Evolutionary conservation across 2,888 invertebrate genomes (phyloP), one percentile per base, ranked within the genome.

Genomic region (Eupithecia insigniata): DNA sequence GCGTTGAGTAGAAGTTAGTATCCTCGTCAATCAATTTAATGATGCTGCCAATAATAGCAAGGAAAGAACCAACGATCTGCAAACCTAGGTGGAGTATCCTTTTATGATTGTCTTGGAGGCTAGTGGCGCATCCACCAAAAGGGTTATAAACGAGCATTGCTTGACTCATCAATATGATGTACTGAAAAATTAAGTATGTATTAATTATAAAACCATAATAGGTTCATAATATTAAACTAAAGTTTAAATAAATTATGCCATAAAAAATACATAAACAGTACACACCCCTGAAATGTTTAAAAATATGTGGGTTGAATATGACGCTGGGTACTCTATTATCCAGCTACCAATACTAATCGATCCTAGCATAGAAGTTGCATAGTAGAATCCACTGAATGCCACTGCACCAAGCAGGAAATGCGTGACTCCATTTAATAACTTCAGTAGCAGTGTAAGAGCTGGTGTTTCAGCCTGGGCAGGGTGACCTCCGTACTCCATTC

Each of bases 401-500:
- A 64, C 64, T 14, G 36, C 64, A 22, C 64, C 64, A 16, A 64
- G 32, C 22, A 64, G 22, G 7, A 64, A 64, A 22, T 64, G 64
- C 1, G 64, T 64, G 10, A 64, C 22, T 64, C 34, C 32, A 36
- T 64, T 64, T 26, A 64, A 36, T 16, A 64, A 5, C 22, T 36
- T 64, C 36, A 64, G 34, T 14, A 36, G 36, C n/a, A 34, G 6
- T 14, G 36, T 67, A 1, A 84, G 71, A 18, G 4, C 12, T 8
- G 78, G 65, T 10, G 78, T 18, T 66, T 76, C 72, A 30, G 68
- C 71, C 58, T 75, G 76, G 43, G 12, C 61, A 30, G 64, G 76
- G n/a, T 79, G 67, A 46, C 69, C 68, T 26, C 73, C 75, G 60
- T 78, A 78, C 66, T 82, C 83, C 65, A 82, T 22, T 51, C 66